These are phyloP conservation scores for Elephas maximus DNA, from an alignment of 2,113 vertebrate species.

Conservation along the genomic window DNA sequence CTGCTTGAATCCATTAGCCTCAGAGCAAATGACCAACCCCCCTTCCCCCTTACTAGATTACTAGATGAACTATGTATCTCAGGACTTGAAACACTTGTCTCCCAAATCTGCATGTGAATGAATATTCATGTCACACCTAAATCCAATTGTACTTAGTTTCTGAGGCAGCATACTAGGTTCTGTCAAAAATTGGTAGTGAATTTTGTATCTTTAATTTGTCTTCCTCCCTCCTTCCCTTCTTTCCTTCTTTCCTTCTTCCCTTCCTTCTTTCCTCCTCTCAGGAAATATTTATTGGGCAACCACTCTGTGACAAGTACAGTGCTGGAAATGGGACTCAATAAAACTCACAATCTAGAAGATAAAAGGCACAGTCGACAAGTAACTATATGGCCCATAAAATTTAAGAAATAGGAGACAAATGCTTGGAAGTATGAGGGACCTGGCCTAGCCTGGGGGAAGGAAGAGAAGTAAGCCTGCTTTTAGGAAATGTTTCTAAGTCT, in stretches of 20 bases:
- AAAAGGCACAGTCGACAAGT: neutral
- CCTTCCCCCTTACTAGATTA: neutral
- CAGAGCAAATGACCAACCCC: no score
- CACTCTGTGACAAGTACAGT: no score
- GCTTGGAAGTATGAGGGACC: neutral
- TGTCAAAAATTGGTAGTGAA: neutral
- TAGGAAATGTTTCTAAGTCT: neutral
- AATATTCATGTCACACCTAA: neutral
- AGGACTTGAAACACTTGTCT: neutral
- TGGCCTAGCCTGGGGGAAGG: neutral
- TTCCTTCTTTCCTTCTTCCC: neutral
- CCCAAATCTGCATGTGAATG: neutral
- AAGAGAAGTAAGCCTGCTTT: rapidly evolving
- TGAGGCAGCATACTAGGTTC: neutral
- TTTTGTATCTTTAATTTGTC: neutral
- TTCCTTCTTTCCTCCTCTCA: neutral
- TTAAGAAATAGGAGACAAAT: neutral
- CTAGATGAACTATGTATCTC: neutral
- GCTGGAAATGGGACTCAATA: neutral
- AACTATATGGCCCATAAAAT: neutral
- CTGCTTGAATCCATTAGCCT: neutral
- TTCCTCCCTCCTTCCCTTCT: neutral
- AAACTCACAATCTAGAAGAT: neutral
- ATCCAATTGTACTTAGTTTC: neutral
- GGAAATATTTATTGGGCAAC: neutral